These are phyloP conservation scores for Sesia bembeciformis DNA, from an alignment of 2,888 invertebrate species.

Conservation along the genomic window DNA sequence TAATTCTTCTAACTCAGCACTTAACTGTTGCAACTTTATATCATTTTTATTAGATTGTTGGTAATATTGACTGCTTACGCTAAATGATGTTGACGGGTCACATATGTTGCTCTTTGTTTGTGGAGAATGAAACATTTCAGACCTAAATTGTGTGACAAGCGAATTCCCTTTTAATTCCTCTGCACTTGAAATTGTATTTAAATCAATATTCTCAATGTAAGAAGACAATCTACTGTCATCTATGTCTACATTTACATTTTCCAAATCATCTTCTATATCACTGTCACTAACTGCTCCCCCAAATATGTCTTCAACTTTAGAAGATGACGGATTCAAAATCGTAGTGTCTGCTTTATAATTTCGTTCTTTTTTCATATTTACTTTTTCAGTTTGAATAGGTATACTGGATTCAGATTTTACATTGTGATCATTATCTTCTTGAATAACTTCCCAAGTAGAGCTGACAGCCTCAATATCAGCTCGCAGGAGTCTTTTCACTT, in stretches of 20 bases:
- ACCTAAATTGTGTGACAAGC: constrained; percentile 45
- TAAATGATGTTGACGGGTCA: constrained; percentile 43
- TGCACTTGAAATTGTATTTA: constrained; percentile 43
- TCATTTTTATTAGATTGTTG: constrained; percentile 71
- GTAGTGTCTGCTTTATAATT: constrained; percentile 26
- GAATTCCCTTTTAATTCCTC: constrained; percentile 24
- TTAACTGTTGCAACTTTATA: constrained; percentile 80
- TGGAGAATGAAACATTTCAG: constrained; percentile 44
- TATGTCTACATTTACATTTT: constrained; percentile 84
- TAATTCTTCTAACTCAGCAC: constrained; percentile 83
- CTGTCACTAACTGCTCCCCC: constrained; percentile 95
- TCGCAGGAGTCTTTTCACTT: constrained; percentile 92
- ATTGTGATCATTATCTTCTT: constrained; percentile 86
- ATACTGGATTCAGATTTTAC: constrained; percentile 37
- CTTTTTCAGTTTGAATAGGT: constrained; percentile 21
- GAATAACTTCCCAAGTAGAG: constrained; percentile 91
- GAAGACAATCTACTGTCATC: constrained; percentile 86
- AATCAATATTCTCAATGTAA: constrained; percentile 83
- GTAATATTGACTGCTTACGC: constrained; percentile 36
- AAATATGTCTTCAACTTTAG: constrained; percentile 83
- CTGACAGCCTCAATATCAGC: constrained; percentile 94
- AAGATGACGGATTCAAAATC: constrained; percentile 23
- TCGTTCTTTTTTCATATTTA: constrained; percentile 41
- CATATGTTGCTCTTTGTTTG: constrained; percentile 25
- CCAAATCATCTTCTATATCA: constrained; percentile 80